These are phyloP conservation scores for Folsomia manolachei DNA, from an alignment of 2,888 invertebrate genomes.

Conservation along the genomic window DNA sequence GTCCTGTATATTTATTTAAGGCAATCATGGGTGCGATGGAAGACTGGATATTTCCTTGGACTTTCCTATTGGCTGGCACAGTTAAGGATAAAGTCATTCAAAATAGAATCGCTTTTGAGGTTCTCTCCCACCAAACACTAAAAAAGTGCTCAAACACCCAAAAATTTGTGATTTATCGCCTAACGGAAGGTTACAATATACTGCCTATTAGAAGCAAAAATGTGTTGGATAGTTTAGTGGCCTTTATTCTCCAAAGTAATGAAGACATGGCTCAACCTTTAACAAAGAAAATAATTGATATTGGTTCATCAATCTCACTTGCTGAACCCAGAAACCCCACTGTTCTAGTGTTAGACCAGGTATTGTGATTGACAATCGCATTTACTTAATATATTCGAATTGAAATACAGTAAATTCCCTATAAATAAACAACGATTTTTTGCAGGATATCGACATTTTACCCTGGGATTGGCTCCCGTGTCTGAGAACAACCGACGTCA, in stretches of 20 bases:
- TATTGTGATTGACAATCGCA: conserved; percentile 16
- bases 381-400: neutral
- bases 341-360: conserved; percentile 44
- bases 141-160: conserved; percentile 24
- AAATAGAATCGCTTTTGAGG: conserved; percentile 27
- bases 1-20: conserved; percentile 15
- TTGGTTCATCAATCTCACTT: conserved; percentile 20
- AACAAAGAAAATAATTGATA: conserved; percentile 24
- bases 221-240: conserved; percentile 27
- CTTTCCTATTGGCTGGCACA: conserved; percentile 45
- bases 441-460: conserved; percentile 68
- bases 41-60: conserved; percentile 45
- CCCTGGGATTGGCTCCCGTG: conserved; percentile 76
- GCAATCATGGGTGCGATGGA: conserved; percentile 40
- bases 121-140: conserved; percentile 22
- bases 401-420: too few species aligned
- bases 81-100: conserved; percentile 33
- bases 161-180: conserved; percentile 38
- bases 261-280: conserved; percentile 16
- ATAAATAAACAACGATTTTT: too few species aligned
- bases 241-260: conserved; percentile 25
- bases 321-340: conserved; percentile 40
- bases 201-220: conserved; percentile 17
- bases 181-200: conserved; percentile 43
- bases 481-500: conserved; percentile 66